Evolutionary conservation across 2,888 invertebrate species (phyloP).

Genomic region (Auanema sp.): DNA sequence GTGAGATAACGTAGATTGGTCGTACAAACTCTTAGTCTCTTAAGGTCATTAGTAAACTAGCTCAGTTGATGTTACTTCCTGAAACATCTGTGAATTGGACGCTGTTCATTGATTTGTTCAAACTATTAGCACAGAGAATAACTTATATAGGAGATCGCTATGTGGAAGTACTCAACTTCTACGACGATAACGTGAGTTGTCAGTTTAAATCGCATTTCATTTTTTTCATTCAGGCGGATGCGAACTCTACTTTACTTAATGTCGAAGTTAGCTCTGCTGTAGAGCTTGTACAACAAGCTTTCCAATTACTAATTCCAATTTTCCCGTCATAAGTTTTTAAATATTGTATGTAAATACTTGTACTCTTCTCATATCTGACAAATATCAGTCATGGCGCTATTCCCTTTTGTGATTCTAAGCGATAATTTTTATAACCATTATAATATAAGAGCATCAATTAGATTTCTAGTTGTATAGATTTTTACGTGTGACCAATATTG

Average conservation of each 20-base stretch:
- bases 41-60: constrained; percentile 17
- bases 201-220: no score
- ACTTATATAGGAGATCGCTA: constrained; percentile 13
- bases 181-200: neutral
- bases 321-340: constrained; percentile 4
- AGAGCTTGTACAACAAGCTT: constrained; percentile 17
- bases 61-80: constrained; percentile 14
- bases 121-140: constrained; percentile 3
- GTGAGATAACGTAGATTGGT: constrained; percentile 12
- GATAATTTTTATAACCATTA: neutral
- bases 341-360: constrained; percentile 1
- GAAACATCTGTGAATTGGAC: constrained; percentile 7
- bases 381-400: constrained; percentile 2
- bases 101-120: constrained; percentile 12
- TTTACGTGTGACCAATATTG: constrained; percentile 1
- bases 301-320: constrained; percentile 18
- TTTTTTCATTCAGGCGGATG: constrained; percentile 15
- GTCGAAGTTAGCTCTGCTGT: constrained; percentile 16
- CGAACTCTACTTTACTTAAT: constrained; percentile 9
- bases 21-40: neutral
- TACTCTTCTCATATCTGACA: neutral
- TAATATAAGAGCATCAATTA: constrained; percentile 2
- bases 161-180: constrained; percentile 5
- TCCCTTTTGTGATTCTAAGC: constrained; percentile 1
- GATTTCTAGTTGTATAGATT: constrained; percentile 3